Conservation (phyloP, 2,888 invertebrate species). For the Drosophila hamatofila region DNA sequence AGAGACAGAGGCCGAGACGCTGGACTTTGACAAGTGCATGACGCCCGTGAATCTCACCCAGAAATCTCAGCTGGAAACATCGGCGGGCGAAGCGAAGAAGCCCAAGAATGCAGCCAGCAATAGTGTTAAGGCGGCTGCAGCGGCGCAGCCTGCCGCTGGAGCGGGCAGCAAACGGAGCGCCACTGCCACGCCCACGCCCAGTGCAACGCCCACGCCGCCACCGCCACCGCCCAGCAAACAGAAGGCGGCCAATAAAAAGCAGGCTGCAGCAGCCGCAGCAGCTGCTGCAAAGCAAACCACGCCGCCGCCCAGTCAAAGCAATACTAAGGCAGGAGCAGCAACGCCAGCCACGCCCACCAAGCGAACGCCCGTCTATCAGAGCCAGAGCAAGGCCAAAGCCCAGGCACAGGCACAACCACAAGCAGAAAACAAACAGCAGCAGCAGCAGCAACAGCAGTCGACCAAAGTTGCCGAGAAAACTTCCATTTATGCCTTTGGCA, state of each 20-base stretch:
- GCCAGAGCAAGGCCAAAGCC: slow-evolving; percentile 64
- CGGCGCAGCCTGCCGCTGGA: slow-evolving; percentile 28
- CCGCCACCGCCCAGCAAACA: slow-evolving; percentile 48
- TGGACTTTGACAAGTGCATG: slow-evolving; percentile 62
- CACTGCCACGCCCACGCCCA: slow-evolving; percentile 44
- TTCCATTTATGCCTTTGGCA: slow-evolving; percentile 90
- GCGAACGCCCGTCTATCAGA: slow-evolving; percentile 87
- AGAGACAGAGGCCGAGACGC: slow-evolving; percentile 43
- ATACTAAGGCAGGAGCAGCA: slow-evolving; percentile 10
- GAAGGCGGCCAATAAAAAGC: slow-evolving; percentile 41
- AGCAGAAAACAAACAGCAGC: slow-evolving; percentile 50
- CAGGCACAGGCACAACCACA: slow-evolving; percentile 41
- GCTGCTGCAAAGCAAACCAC: slow-evolving; percentile 26
- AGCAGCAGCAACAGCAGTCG: slow-evolving; percentile 45
- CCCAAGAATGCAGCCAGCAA: slow-evolving; percentile 28
- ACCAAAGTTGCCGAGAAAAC: slow-evolving; percentile 12
- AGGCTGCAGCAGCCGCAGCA: slow-evolving; percentile 18
- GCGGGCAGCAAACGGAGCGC: slow-evolving; percentile 38
- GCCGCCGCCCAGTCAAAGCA: slow-evolving; percentile 34
- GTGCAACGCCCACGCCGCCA: slow-evolving; percentile 27
- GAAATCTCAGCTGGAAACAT: slow-evolving; percentile 41
- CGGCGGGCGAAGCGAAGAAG: slow-evolving; percentile 42
- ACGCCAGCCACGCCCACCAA: slow-evolving; percentile 63
- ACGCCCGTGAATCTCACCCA: slow-evolving; percentile 77
- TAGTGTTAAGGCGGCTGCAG: slow-evolving; percentile 38